A percentile compares a stretch with the other conserved stretches of the same genome.
Evolutionary conservation across 2,113 vertebrate genomes (phyloP).

Genomic region (Progne subis): DNA sequence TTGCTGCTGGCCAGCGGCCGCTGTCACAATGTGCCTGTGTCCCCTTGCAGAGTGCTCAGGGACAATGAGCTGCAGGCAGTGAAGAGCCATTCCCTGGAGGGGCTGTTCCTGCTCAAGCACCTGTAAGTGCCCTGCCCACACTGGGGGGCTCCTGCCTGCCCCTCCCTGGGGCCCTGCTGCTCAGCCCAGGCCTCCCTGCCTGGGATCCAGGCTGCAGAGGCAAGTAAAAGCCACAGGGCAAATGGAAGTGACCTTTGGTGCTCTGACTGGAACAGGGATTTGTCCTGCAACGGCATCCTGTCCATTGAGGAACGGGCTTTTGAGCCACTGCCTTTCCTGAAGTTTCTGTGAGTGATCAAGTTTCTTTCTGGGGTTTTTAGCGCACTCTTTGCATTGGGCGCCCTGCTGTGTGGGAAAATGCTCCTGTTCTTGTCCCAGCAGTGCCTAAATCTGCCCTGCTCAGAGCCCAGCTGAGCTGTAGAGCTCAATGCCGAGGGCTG

Average conservation of each 20-base stretch:
- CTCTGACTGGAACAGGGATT: no score
- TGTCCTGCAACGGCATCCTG: no score
- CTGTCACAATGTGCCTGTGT: not conserved
- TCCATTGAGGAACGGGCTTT: no score
- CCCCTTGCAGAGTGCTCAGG: slow-evolving; percentile 47
- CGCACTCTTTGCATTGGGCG: not conserved
- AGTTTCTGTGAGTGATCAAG: not conserved
- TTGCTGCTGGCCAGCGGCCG: not conserved
- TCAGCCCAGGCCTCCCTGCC: no score
- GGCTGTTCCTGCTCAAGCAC: slow-evolving; percentile 60
- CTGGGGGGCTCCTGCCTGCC: no score
- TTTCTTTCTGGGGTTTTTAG: not conserved
- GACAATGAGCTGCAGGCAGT: slow-evolving; percentile 47
- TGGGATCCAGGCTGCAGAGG: no score
- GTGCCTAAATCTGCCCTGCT: not conserved
- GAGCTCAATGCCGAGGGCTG: not conserved
- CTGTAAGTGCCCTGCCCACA: slow-evolving; percentile 10
- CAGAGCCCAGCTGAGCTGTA: not conserved
- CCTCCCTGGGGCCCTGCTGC: no score
- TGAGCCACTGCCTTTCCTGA: not conserved
- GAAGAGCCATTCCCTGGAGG: slow-evolving; percentile 56
- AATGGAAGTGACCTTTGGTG: no score
- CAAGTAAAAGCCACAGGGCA: no score
- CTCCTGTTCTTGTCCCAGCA: not conserved
- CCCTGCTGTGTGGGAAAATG: not conserved